phyloP scores from a whole-genome alignment of 1,140 invertebrate species.

The Hyphantria cunea region DNA sequence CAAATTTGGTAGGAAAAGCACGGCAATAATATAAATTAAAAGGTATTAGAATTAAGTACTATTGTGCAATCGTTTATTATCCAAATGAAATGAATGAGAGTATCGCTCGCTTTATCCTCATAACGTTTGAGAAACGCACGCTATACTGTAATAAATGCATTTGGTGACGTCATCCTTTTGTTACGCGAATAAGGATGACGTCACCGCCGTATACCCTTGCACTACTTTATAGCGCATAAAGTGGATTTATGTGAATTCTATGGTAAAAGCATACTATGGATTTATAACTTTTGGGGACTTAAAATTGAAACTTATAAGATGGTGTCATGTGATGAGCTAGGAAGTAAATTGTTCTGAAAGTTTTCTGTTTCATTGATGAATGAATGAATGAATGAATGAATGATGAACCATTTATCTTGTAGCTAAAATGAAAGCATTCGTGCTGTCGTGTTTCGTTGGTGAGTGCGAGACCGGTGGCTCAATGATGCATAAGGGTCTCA shows the following conservation, averaged over 20 bases:
- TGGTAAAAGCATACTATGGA: not conserved
- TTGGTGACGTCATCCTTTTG: not conserved
- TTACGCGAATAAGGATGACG: not conserved
- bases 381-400: no score
- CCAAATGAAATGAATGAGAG: no score
- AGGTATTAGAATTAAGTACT: no score
- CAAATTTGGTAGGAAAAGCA: no score
- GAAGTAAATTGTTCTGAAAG: not conserved
- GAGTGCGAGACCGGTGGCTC: no score
- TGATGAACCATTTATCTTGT: no score
- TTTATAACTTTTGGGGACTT: not conserved
- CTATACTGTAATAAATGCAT: conserved; percentile 1
- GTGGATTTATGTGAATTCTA: not conserved
- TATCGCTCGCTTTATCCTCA: not conserved
- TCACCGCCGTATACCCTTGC: not conserved
- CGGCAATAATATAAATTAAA: no score
- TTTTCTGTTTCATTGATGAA: no score
- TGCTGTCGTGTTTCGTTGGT: no score
- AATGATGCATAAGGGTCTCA: no score
- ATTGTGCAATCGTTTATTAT: no score
- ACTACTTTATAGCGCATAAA: not conserved
- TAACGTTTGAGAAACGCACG: not conserved
- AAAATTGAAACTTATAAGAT: not conserved
- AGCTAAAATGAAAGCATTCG: no score
- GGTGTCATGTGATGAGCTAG: not conserved